phyloP scores from a whole-genome alignment of 1,140 invertebrate genomes.

The Drosophila sp. region DNA sequence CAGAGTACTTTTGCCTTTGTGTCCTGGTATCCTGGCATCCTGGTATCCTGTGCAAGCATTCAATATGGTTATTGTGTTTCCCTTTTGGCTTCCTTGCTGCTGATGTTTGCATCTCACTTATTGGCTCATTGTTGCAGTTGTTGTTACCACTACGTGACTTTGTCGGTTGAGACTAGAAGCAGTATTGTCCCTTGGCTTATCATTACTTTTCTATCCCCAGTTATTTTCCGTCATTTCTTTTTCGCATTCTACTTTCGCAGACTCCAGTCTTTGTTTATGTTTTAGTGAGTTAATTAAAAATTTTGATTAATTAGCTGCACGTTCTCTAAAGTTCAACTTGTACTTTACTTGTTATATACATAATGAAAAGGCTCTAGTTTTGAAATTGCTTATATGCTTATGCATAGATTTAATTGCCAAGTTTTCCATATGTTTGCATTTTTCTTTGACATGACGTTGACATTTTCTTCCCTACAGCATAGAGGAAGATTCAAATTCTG shows the following conservation, averaged over 20 bases:
- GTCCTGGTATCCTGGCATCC: slow-evolving; percentile 21
- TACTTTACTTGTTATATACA: background rate
- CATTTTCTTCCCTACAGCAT: background rate
- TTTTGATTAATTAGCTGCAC: slow-evolving; percentile 32
- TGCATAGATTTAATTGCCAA: slow-evolving; percentile 7
- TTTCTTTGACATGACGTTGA: slow-evolving; percentile 8
- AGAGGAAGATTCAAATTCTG: background rate
- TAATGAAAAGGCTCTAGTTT: slow-evolving; percentile 1
- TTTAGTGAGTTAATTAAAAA: slow-evolving; percentile 49
- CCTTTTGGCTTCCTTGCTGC: slow-evolving; percentile 42
- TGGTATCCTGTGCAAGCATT: slow-evolving; percentile 44
- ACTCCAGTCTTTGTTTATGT: slow-evolving; percentile 26
- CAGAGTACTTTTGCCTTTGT: slow-evolving; percentile 5
- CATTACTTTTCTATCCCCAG: slow-evolving; percentile 25
- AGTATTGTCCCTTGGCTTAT: slow-evolving; percentile 16
- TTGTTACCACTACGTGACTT: slow-evolving; percentile 68
- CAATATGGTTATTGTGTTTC: slow-evolving; percentile 71
- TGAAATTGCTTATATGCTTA: background rate
- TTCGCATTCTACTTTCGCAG: slow-evolving; percentile 7
- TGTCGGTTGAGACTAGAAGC: slow-evolving; percentile 28
- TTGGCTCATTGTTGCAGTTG: slow-evolving; percentile 59
- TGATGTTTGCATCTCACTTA: slow-evolving; percentile 72
- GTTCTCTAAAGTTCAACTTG: background rate
- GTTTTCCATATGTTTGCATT: slow-evolving; percentile 1
- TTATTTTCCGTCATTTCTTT: slow-evolving; percentile 26